phyloP scores from a whole-genome alignment of 2,797 vertebrate species.

The Crocidura indochinensis region DNA sequence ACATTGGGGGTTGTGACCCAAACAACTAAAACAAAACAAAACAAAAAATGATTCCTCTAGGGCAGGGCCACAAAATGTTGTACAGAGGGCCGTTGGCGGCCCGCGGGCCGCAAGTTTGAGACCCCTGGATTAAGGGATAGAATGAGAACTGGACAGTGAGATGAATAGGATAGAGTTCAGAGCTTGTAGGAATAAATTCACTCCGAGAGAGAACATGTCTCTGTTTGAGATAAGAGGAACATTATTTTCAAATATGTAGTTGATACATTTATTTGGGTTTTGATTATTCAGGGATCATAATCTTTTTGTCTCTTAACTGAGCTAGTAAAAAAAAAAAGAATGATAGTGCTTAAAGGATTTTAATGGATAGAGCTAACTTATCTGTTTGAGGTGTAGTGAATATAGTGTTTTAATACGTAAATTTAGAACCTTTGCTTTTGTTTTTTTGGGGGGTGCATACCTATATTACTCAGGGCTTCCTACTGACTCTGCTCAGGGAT shows the following conservation, averaged over 20 bases:
- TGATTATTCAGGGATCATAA: conserved; percentile 56
- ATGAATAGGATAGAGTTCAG: neutral
- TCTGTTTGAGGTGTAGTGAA: conserved; percentile 4
- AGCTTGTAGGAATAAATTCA: conserved; percentile 67
- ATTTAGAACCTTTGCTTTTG: conserved; percentile 77
- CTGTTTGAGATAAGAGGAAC: conserved; percentile 44
- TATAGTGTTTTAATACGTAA: conserved; percentile 56
- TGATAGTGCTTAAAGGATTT: conserved; percentile 43
- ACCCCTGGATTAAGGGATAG: conserved; percentile 11
- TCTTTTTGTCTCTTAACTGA: too few species aligned
- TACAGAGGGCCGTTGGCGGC: too few species aligned
- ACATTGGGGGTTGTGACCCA: too few species aligned
- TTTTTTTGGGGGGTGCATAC: neutral
- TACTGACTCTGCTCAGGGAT: too few species aligned
- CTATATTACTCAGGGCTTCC: neutral
- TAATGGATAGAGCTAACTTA: conserved; percentile 47
- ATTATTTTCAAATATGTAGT: conserved; percentile 15
- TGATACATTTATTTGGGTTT: conserved; percentile 67
- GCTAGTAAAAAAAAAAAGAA: conserved; percentile 48
- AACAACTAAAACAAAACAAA: too few species aligned
- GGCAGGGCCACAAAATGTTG: too few species aligned
- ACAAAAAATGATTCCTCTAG: too few species aligned
- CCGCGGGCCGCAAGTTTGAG: too few species aligned
- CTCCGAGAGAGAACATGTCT: conserved; percentile 50
- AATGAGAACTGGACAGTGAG: conserved; percentile 51